Percentiles rank a stretch among this genome's conserved stretches.
phyloP scores from a whole-genome alignment of 2,888 invertebrate genomes.

The Rotaria sp. region DNA sequence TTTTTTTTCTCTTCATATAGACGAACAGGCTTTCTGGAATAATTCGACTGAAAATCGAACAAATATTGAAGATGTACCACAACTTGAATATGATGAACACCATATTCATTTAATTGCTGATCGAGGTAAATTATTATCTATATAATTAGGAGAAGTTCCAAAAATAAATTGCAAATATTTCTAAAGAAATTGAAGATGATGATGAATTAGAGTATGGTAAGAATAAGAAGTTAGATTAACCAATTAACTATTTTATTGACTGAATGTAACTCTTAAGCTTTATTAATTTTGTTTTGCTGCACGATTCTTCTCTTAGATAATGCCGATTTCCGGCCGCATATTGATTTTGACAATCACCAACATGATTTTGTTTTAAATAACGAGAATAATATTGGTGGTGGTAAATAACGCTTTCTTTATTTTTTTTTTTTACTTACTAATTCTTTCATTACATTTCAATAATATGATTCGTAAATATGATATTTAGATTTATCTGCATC shows the following conservation, averaged over 20 bases:
- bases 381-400: background rate
- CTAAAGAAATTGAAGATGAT: background rate
- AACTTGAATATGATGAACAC: background rate
- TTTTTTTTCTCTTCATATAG: background rate
- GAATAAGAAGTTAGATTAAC: background rate
- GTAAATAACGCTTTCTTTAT: background rate
- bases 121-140: background rate
- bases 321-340: too few species aligned
- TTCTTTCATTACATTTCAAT: background rate
- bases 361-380: background rate
- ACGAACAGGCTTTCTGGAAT: background rate
- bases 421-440: background rate
- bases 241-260: background rate
- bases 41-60: background rate
- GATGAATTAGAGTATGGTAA: conserved; percentile 11
- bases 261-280: background rate
- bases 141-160: background rate
- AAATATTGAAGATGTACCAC: background rate
- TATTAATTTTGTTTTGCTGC: background rate
- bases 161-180: background rate
- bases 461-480: background rate
- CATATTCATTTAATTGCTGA: conserved; percentile 10
- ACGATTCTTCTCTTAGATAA: background rate
- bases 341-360: too few species aligned
- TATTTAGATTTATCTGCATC: background rate